A percentile compares a stretch with the other conserved stretches of the same genome.
These are phyloP conservation scores for Brenthis daphne DNA, from an alignment of 2,888 invertebrate species.

Conservation along the genomic window DNA sequence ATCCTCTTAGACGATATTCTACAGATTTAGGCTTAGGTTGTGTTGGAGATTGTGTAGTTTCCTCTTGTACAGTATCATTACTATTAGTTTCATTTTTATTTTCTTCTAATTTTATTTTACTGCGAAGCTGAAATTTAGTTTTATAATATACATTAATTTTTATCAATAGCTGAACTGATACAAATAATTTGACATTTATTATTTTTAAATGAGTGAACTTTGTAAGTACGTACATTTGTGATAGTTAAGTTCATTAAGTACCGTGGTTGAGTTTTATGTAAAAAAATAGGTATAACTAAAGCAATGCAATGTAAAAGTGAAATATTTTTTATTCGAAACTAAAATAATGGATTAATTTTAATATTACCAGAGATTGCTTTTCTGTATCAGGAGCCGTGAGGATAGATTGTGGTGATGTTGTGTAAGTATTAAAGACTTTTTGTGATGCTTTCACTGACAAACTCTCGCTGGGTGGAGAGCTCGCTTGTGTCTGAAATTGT, in stretches of 20 bases:
- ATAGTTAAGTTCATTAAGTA: not conserved
- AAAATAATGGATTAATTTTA: conserved; percentile 29
- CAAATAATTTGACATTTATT: not conserved
- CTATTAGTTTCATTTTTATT: conserved; percentile 40
- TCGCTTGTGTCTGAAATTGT: conserved; percentile 73
- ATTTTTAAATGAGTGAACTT: not conserved
- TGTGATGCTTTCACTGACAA: conserved; percentile 79
- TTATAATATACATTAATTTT: conserved; percentile 10
- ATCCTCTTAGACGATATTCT: conserved; percentile 59
- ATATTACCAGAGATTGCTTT: conserved; percentile 72
- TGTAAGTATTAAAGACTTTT: conserved; percentile 71
- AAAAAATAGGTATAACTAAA: not conserved
- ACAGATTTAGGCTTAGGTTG: conserved; percentile 48
- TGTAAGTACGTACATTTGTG: not conserved
- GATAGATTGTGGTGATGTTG: conserved; percentile 66
- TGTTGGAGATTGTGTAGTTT: conserved; percentile 46
- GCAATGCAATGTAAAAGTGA: not conserved
- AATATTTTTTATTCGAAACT: conserved; percentile 29
- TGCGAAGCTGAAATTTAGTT: conserved; percentile 63
- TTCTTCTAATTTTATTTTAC: conserved; percentile 54
- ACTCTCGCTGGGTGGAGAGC: conserved; percentile 74
- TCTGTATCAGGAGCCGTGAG: conserved; percentile 63
- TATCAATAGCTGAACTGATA: not conserved
- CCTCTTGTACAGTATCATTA: conserved; percentile 43
- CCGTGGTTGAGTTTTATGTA: not conserved